Conservation (phyloP, 2,888 invertebrate species). For the Gibbula magus region DNA sequence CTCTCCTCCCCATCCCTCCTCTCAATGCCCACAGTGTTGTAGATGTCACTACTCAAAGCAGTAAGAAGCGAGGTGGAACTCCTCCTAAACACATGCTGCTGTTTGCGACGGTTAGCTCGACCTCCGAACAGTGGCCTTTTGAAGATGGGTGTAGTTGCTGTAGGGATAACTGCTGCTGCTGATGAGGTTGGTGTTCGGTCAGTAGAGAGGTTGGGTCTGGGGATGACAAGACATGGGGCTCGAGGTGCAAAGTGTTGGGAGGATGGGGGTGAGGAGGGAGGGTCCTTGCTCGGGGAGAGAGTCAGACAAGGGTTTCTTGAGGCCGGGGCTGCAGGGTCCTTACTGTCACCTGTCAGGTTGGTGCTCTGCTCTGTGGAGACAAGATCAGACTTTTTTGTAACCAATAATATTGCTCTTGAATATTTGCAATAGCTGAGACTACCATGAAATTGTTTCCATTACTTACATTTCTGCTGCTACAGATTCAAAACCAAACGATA, state of each 20-base stretch:
- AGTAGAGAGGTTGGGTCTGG: neutral
- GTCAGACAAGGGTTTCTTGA: neutral
- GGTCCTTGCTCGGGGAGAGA: neutral
- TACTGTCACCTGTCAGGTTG: neutral
- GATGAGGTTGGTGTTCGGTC: neutral
- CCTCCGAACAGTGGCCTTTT: constrained; percentile 4
- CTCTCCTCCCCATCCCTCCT: neutral
- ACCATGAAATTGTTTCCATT: no score
- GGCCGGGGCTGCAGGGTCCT: neutral
- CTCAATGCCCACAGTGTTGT: neutral
- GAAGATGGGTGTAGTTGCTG: neutral
- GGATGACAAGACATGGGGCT: neutral
- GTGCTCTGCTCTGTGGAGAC: constrained; percentile 1
- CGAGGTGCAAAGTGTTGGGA: neutral
- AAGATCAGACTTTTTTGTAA: no score
- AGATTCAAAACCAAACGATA: no score
- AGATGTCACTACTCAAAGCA: constrained; percentile 2
- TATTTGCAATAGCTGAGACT: no score
- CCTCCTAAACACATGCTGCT: neutral
- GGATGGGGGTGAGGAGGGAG: neutral
- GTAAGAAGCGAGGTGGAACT: neutral
- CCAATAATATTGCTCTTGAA: no score
- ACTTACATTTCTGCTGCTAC: no score
- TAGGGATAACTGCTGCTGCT: neutral
- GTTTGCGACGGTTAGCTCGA: constrained; percentile 1